Evolutionary conservation across 1,140 invertebrate species (phyloP).

Genomic region (Eupeodes corollae): DNA sequence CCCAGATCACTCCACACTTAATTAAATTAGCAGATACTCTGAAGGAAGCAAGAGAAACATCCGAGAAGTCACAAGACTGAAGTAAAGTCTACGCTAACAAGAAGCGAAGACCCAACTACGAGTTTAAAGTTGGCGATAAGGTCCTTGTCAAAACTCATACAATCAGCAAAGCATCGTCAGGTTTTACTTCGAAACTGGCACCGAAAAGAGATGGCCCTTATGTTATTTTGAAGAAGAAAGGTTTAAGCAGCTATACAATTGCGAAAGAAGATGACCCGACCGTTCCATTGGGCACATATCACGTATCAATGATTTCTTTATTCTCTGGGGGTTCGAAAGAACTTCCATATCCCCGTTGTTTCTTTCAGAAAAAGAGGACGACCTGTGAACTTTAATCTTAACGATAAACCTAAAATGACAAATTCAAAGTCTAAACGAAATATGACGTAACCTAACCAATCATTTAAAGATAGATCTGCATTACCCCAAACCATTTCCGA

Average conservation of each 20-base stretch:
- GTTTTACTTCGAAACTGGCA: conserved; percentile 2
- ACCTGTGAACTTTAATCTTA: background rate
- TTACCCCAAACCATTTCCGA: no score
- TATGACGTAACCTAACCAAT: no score
- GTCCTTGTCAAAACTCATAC: no score
- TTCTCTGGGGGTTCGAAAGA: no score
- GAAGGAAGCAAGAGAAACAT: background rate
- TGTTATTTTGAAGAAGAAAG: background rate
- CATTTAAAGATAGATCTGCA: no score
- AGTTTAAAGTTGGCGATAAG: no score
- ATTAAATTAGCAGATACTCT: conserved; percentile 4
- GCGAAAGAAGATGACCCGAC: background rate
- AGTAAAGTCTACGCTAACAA: background rate
- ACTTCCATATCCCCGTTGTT: no score
- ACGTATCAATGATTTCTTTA: no score
- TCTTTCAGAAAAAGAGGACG: background rate
- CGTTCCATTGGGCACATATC: background rate
- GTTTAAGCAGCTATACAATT: background rate
- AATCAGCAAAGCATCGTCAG: no score
- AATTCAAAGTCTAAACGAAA: no score
- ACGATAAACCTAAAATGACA: no score
- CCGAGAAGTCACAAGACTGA: background rate
- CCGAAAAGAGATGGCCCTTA: conserved; percentile 1
- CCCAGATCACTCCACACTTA: conserved; percentile 24
- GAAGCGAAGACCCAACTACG: no score